Evolutionary conservation across 2,888 invertebrate genomes (phyloP), one percentile per base, ranked within the genome.

Genomic region (Sarcophaga carnaria): DNA sequence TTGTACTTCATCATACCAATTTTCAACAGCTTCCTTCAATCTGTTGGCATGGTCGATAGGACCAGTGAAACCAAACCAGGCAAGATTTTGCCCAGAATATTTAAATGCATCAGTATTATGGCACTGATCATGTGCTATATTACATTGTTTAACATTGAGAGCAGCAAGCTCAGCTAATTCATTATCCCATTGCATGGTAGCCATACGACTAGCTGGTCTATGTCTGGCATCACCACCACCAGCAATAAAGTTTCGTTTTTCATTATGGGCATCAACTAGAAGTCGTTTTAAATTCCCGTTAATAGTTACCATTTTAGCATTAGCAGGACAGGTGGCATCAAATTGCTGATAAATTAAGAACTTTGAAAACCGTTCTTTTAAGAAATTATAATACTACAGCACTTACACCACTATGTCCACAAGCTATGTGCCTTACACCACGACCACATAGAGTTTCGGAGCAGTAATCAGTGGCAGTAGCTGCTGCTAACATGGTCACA

Each of bases 1-100:
- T 8, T 17, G 63, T 12, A 86, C 78, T 71, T 92, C 92, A 10
- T 6, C 17, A 87, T 89, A 92, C 92, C 92, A 92, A 88, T 89
- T 88, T 22, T 91, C 86, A 0, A 92, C 88, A 3, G 45, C 78
- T 80, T 1, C 20, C 12, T 11, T 88, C 80, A 76, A 87, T 45
- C 1, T 88, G 78, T 4, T 76, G 12, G 12, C 20, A 20, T 79
- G 11, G 22, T 80, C 47, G 2, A 59, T 2, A 3, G 67, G 27
- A 75, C 89, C 85, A 80, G n/a, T 47, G 37, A 90, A 82, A 88
- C 85, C 17, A 87, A 69, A 54, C 25, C 54, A 78, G 27, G 77
- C 91, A 60, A 92, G 86, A 83, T 92, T 91, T 84, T 92, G 92
- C 0, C 92, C 92, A 14, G 91, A 69, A 80, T 88, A 90, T 10